Evolutionary conservation across 2,113 vertebrate genomes (phyloP).

Genomic region (Lepus americanus): DNA sequence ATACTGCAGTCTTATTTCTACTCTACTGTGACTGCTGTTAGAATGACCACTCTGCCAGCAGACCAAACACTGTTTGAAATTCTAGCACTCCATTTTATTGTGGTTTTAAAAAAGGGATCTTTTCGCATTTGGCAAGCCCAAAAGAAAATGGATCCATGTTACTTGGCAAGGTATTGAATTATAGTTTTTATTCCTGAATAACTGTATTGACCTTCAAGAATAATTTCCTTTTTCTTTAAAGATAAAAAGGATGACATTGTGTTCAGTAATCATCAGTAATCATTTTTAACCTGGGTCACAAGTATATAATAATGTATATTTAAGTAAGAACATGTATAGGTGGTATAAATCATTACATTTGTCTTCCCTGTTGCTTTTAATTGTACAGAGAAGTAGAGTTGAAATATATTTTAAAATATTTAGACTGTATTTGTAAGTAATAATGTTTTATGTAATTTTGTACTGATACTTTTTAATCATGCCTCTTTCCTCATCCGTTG

Average conservation of each 20-base stretch:
- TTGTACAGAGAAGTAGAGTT: constrained; percentile 62
- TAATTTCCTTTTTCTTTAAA: constrained; percentile 72
- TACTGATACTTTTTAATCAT: constrained; percentile 56
- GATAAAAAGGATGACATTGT: constrained; percentile 61
- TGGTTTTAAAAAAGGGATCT: constrained; percentile 77
- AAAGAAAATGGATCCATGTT: constrained; percentile 79
- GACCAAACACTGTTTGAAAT: constrained; percentile 78
- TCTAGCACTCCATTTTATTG: constrained; percentile 75
- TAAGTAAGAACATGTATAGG: constrained; percentile 60
- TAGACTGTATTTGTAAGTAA: constrained; percentile 40
- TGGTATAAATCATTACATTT: constrained; percentile 58
- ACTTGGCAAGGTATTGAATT: constrained; percentile 79
- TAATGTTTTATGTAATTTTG: constrained; percentile 56
- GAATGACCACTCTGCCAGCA: constrained; percentile 72
- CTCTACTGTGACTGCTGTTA: constrained; percentile 77
- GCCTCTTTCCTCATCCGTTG: constrained; percentile 40
- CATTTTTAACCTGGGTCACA: constrained; percentile 65
- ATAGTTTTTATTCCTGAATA: constrained; percentile 80
- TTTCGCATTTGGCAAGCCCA: constrained; percentile 78
- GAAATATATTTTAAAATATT: constrained; percentile 48
- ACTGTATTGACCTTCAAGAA: constrained; percentile 76
- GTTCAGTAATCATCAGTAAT: constrained; percentile 55
- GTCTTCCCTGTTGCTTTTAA: constrained; percentile 62
- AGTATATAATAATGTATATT: constrained; percentile 59
- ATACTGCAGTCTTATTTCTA: constrained; percentile 78